Evolutionary conservation across 2,797 vertebrate species (phyloP).

Genomic region (Rhabdomys pumilio): DNA sequence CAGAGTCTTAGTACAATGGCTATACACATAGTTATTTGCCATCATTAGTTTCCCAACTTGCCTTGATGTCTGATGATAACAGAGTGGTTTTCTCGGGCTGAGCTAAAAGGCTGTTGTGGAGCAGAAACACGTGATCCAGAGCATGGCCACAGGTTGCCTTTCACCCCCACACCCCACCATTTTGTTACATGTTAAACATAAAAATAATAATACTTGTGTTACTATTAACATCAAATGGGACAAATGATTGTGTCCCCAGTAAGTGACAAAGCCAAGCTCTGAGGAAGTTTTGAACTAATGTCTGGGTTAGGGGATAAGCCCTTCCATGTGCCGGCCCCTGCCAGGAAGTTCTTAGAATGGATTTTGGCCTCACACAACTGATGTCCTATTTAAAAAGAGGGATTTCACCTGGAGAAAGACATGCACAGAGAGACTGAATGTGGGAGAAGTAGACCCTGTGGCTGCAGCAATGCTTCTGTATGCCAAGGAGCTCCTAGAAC

Average conservation of each 20-base stretch:
- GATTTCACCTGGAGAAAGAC: not conserved
- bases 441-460: not conserved
- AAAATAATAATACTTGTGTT: not conserved
- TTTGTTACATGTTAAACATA: not conserved
- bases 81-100: not conserved
- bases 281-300: no score
- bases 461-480: not conserved
- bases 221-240: not conserved
- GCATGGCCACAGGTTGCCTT: accelerated
- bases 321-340: not conserved
- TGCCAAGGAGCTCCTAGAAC: not conserved
- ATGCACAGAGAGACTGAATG: not conserved
- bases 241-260: not conserved
- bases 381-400: not conserved
- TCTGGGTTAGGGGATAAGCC: not conserved
- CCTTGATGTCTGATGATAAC: not conserved
- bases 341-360: not conserved
- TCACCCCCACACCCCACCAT: not conserved
- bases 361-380: not conserved
- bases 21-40: not conserved
- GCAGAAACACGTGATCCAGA: not conserved
- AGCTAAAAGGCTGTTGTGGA: not conserved
- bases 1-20: not conserved
- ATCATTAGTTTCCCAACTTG: not conserved
- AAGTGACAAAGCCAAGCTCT: not conserved